These are phyloP conservation scores for Thereva nobilitata DNA, from an alignment of 2,888 invertebrate genomes.

Conservation along the genomic window DNA sequence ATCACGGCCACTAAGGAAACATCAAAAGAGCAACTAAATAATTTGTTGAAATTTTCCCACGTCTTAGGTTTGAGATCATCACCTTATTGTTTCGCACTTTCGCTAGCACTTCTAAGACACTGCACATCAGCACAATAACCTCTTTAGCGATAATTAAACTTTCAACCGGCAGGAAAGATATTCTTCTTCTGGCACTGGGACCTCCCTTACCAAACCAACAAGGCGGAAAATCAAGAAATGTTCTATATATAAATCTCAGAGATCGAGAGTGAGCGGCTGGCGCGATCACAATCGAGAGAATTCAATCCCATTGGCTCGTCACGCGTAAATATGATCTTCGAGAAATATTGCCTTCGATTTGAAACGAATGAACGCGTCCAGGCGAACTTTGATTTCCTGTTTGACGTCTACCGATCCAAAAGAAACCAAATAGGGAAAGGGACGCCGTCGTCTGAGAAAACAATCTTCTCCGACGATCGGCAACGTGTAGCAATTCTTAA, in stretches of 20 bases:
- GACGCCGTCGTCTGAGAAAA: no score
- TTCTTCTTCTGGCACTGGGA: slow-evolving; percentile 43
- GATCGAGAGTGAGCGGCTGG: slow-evolving; percentile 6
- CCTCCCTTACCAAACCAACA: slow-evolving; percentile 26
- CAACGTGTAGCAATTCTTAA: no score
- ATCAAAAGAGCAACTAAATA: slow-evolving; percentile 18
- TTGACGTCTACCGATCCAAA: no score
- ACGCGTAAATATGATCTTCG: no score
- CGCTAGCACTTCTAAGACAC: slow-evolving; percentile 47
- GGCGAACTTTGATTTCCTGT: no score
- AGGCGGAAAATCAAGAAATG: slow-evolving; percentile 27
- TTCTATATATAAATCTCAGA: slow-evolving; percentile 8
- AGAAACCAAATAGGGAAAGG: no score
- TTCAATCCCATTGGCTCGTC: no score
- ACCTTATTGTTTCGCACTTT: slow-evolving; percentile 51
- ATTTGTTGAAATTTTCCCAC: slow-evolving; percentile 29
- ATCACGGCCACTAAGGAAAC: slow-evolving; percentile 15
- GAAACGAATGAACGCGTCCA: no score
- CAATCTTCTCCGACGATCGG: no score
- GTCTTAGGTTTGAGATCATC: slow-evolving; percentile 35
- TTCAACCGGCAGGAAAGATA: slow-evolving; percentile 53
- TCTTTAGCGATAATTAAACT: slow-evolving; percentile 54
- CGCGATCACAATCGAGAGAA: not conserved
- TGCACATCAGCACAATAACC: slow-evolving; percentile 49
- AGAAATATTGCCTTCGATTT: no score